phyloP scores from a whole-genome alignment of 2,113 vertebrate species.

The human (Homo sapiens) region DNA sequence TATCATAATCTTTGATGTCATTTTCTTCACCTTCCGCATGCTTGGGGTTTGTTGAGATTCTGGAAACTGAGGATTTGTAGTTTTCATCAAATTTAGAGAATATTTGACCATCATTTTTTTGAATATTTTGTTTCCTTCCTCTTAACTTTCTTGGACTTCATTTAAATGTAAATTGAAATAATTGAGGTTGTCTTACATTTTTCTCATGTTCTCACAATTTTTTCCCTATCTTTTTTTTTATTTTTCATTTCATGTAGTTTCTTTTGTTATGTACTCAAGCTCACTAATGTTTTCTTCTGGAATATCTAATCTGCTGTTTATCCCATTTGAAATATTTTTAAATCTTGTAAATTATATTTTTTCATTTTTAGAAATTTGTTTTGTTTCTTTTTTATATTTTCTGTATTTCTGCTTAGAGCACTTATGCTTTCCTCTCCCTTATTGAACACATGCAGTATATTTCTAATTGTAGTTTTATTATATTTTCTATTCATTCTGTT shows the following conservation, averaged over 20 bases:
- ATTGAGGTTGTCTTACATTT: not conserved
- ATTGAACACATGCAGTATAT: not conserved
- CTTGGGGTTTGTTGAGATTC: not conserved
- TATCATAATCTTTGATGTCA: not conserved
- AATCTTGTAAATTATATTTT: not conserved
- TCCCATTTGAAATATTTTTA: not conserved
- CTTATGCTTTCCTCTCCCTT: not conserved
- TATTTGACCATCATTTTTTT: not conserved
- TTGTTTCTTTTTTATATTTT: not conserved
- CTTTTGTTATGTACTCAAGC: not conserved
- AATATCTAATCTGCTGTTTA: not conserved
- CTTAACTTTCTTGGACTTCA: not conserved
- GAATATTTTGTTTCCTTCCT: not conserved
- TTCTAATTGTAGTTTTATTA: not conserved
- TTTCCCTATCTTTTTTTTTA: not conserved
- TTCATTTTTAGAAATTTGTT: not conserved
- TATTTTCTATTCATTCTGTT: not conserved
- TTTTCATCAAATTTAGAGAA: not conserved
- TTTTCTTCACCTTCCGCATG: not conserved
- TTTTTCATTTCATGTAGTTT: not conserved
- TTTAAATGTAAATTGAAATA: not conserved
- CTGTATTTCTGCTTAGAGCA: not conserved
- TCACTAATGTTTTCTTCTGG: not conserved
- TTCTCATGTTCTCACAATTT: not conserved
- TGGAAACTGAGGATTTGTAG: not conserved